Percentiles rank a stretch among this genome's conserved stretches.
phyloP scores from a whole-genome alignment of 92 coral and sea anemone species.

The Paramuricea clavata region DNA sequence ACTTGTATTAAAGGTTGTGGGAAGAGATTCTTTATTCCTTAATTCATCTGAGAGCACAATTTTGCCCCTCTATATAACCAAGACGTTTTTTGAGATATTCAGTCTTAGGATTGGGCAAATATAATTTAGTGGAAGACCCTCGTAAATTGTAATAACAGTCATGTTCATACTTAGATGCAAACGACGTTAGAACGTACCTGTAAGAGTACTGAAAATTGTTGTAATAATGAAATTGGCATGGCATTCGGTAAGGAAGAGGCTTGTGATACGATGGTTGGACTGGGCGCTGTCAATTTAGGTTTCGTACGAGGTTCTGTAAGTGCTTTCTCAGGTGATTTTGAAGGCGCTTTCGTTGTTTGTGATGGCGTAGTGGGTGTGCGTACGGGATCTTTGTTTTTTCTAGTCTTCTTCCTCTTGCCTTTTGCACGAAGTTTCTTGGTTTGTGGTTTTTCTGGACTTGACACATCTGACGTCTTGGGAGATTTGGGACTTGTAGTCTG shows the following conservation, averaged over 20 bases:
- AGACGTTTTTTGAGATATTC: too few species aligned
- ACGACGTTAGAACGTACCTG: neutral
- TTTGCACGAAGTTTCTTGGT: neutral
- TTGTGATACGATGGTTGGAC: constrained; percentile 22
- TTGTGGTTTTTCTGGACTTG: neutral
- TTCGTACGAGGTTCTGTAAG: neutral
- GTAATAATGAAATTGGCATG: constrained; percentile 15
- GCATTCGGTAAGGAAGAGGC: constrained; percentile 30
- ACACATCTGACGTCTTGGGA: neutral
- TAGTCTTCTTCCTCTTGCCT: neutral
- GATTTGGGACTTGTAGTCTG: neutral
- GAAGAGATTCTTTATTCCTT: too few species aligned
- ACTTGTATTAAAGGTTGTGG: too few species aligned
- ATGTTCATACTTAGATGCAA: neutral
- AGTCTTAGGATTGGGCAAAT: too few species aligned
- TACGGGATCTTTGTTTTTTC: neutral
- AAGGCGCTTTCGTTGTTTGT: neutral
- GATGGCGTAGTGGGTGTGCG: neutral
- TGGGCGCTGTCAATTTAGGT: constrained; percentile 23
- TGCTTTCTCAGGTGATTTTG: neutral
- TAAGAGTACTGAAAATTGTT: constrained; percentile 38
- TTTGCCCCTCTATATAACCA: too few species aligned
- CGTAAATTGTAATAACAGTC: too few species aligned
- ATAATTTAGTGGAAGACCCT: too few species aligned
- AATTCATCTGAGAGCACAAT: too few species aligned